phyloP scores from a whole-genome alignment of 2,797 vertebrate species.

The Acrocephalus scirpaceus region DNA sequence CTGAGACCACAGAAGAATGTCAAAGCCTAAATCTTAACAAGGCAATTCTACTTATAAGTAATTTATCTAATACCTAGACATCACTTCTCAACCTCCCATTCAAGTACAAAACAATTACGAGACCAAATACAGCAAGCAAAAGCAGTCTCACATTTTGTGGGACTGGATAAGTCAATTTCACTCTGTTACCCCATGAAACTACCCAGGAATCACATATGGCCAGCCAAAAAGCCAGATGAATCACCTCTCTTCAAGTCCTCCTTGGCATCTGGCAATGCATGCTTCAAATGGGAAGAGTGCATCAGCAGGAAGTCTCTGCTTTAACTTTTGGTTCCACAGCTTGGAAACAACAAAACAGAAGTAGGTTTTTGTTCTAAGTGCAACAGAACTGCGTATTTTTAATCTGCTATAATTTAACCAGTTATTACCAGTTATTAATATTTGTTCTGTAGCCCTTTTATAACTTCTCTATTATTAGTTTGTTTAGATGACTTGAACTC shows the following conservation, averaged over 20 bases:
- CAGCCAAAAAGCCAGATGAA: not conserved
- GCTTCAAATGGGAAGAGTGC: not conserved
- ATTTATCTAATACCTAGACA: not conserved
- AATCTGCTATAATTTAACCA: not conserved
- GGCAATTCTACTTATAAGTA: not conserved
- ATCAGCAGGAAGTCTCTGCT: not conserved
- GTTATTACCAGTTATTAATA: not conserved
- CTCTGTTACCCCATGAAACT: not conserved
- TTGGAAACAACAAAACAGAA: not conserved
- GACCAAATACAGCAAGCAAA: not conserved
- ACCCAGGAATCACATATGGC: not conserved
- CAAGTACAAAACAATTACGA: not conserved
- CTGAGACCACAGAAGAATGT: not conserved
- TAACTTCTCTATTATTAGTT: not conserved
- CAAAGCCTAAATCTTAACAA: not conserved
- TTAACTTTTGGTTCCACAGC: not conserved
- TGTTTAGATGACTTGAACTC: not conserved
- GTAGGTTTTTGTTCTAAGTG: not conserved
- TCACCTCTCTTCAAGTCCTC: not conserved
- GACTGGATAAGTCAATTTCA: not conserved
- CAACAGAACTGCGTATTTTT: fast-evolving
- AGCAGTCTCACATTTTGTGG: not conserved
- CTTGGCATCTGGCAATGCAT: fast-evolving
- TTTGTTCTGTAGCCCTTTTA: not conserved
- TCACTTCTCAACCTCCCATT: not conserved